phyloP scores from a whole-genome alignment of 2,797 vertebrate species.

The Spondyliosoma cantharus region DNA sequence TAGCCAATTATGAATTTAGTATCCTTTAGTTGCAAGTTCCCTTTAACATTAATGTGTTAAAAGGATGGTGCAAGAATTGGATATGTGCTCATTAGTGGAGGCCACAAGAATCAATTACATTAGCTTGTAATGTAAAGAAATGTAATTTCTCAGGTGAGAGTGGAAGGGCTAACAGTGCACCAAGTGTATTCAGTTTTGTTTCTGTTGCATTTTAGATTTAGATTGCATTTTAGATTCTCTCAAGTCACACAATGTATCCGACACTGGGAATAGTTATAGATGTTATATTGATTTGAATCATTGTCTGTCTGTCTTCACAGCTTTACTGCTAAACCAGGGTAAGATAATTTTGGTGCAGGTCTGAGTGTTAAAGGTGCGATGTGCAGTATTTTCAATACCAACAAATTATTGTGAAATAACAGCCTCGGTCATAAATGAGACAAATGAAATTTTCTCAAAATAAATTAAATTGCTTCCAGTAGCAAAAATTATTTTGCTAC shows the following conservation, averaged over 20 bases:
- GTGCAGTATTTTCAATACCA: slow-evolving; percentile 36
- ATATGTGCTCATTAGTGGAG: slow-evolving; percentile 27
- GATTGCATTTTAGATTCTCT: background rate
- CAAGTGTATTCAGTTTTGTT: background rate
- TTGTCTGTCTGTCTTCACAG: slow-evolving; percentile 72
- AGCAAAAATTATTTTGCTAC: background rate
- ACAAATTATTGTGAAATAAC: background rate
- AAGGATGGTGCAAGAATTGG: slow-evolving; percentile 30
- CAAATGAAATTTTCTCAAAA: background rate
- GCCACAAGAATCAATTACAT: slow-evolving; percentile 29
- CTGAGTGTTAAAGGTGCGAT: slow-evolving; percentile 41
- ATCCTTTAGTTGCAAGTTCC: slow-evolving; percentile 36
- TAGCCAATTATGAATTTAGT: slow-evolving; percentile 49
- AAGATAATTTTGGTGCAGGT: slow-evolving; percentile 60
- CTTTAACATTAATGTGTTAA: slow-evolving; percentile 21
- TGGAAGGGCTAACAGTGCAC: background rate
- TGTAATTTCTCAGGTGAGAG: slow-evolving; percentile 20
- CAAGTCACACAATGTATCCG: background rate
- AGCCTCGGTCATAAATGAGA: background rate
- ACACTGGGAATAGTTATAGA: background rate
- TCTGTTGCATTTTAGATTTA: background rate
- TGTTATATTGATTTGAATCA: slow-evolving; percentile 30
- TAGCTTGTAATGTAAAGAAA: slow-evolving; percentile 9
- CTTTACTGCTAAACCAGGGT: slow-evolving; percentile 85
- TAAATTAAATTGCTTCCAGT: background rate